Percentiles rank a stretch among this genome's conserved stretches.
phyloP scores from a whole-genome alignment of 2,113 vertebrate species.

The Loxodonta africana region DNA sequence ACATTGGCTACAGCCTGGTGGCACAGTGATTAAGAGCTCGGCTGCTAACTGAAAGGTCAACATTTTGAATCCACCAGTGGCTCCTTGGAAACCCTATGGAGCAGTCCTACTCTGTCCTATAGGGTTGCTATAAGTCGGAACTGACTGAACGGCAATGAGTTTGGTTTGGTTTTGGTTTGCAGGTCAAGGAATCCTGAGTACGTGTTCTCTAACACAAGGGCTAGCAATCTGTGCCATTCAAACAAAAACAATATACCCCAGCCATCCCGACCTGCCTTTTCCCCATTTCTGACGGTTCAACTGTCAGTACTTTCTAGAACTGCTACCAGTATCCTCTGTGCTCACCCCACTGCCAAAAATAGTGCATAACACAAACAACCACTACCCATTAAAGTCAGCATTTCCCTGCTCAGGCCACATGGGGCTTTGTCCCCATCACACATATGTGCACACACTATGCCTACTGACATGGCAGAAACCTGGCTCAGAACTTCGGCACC shows the following conservation, averaged over 20 bases:
- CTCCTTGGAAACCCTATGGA: too few relatives aligned
- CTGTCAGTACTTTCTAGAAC: neutral
- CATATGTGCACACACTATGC: accelerated
- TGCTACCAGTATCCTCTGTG: neutral
- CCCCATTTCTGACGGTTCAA: neutral
- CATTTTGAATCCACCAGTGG: too few relatives aligned
- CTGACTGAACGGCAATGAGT: too few relatives aligned
- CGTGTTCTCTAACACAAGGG: neutral
- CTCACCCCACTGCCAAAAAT: neutral
- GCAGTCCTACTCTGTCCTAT: too few relatives aligned
- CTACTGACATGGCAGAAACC: neutral
- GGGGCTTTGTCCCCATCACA: neutral
- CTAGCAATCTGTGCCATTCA: slow-evolving; percentile 16
- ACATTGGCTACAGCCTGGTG: neutral
- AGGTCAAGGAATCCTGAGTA: slow-evolving; percentile 56
- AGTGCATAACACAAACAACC: neutral
- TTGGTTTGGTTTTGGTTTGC: too few relatives aligned
- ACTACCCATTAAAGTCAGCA: neutral
- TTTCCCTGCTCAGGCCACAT: neutral
- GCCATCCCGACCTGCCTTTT: neutral
- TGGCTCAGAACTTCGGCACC: slow-evolving; percentile 1
- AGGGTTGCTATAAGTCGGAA: too few relatives aligned
- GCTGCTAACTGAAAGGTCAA: too few relatives aligned
- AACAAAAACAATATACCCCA: neutral
- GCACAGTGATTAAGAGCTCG: too few relatives aligned